Evolutionary conservation across 2,888 invertebrate species (phyloP), one percentile per base, ranked within the genome.

Genomic region (Platycheirus albimanus): DNA sequence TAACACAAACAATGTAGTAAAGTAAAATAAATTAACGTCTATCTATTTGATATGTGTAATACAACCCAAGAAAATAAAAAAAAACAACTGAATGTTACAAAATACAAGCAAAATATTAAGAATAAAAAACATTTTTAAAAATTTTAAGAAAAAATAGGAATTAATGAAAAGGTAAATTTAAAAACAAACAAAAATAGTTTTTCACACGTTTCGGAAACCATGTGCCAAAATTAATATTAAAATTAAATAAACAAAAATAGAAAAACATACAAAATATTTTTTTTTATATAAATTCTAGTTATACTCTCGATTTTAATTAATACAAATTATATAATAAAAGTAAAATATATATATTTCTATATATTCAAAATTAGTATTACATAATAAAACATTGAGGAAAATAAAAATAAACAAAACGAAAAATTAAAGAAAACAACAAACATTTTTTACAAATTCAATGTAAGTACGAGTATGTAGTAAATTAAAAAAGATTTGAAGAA

Each of bases 1-100:
- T 61, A 85, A 88, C 86, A 86, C 79, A 86, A 87, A 87, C n/a
- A 87, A 52, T 70, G 72, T 78, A 66, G 72, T 52, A 70, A 72
- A 71, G 54, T 72, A 61, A 78, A 72, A 79, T 67, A 63, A 76
- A 80, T 67, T 45, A 78, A 76, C 61, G 69, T 83, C 78, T 85
- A 75, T 67, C 49, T 64, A 38, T 71, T n/a, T 56, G 19, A 30
- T 24, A 54, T 38, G 72, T 64, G 76, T 70, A 74, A 84, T 56
- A 64, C 10, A 61, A 61, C 3, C 1, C 3, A 47, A 24, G 10
- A 74, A 38, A 56, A 49, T 13, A 79, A 52, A 13, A 33, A 58
- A 75, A 72, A 76, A 47, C 64, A 74, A 64, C 69, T 75, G 69
- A 85, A 71, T 71, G 67, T 80, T 71, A 80, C 74, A 78, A 83